Conservation (phyloP, 2,888 invertebrate species). For the Pristionchus fissidentatus region DNA sequence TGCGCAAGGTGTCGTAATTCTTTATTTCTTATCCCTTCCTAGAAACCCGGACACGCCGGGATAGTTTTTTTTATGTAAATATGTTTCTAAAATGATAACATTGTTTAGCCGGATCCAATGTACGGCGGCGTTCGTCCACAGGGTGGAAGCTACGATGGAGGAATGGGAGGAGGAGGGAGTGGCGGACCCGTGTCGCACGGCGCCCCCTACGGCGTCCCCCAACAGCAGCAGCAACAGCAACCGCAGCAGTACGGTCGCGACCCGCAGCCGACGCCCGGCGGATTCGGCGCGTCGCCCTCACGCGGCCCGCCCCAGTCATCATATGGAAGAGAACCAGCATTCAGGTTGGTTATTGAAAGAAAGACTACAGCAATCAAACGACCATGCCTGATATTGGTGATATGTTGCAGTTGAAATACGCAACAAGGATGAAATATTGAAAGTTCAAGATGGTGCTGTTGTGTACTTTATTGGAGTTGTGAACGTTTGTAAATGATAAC, state of each 20-base stretch:
- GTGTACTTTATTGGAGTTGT: too few relatives aligned
- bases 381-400: too few relatives aligned
- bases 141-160: conserved; percentile 1
- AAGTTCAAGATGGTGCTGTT: too few relatives aligned
- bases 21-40: too few relatives aligned
- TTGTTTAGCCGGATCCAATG: conserved; percentile 2
- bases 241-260: background rate
- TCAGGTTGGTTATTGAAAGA: too few relatives aligned
- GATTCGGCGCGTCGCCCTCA: background rate
- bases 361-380: too few relatives aligned
- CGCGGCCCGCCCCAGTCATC: background rate
- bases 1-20: too few relatives aligned
- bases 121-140: conserved; percentile 23
- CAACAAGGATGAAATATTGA: too few relatives aligned
- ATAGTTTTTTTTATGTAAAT: background rate
- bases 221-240: background rate
- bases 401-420: too few relatives aligned
- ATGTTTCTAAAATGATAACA: background rate
- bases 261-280: background rate
- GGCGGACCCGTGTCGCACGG: background rate
- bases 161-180: background rate
- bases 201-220: background rate
- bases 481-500: too few relatives aligned
- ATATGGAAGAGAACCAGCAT: background rate
- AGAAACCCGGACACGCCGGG: too few relatives aligned